Evolutionary conservation across 2,797 vertebrate species (phyloP).

Genomic region (Siniperca scherzeri): DNA sequence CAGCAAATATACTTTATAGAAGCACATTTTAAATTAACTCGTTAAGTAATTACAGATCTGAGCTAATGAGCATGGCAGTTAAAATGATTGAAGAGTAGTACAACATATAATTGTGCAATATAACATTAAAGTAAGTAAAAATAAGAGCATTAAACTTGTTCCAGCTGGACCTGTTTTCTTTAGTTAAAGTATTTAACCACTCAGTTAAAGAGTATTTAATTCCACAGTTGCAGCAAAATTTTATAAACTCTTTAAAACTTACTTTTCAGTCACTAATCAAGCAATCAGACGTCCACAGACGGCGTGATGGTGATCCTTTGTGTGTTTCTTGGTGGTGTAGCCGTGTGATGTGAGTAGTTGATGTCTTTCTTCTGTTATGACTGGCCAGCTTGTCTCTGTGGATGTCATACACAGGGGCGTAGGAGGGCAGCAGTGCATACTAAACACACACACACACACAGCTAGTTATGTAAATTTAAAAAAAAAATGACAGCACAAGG

Average conservation of each 20-base stretch:
- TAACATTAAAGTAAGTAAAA: not conserved
- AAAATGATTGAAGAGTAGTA: not conserved
- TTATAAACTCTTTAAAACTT: slow-evolving; percentile 25
- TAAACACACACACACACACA: slow-evolving; percentile 54
- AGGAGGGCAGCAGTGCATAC: slow-evolving; percentile 73
- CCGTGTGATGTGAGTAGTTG: slow-evolving; percentile 27
- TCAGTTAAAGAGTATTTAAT: too few relatives aligned
- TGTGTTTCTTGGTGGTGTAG: slow-evolving; percentile 14
- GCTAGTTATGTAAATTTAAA: slow-evolving; percentile 42
- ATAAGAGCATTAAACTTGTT: not conserved
- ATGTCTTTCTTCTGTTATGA: slow-evolving; percentile 63
- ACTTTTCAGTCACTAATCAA: slow-evolving; percentile 41
- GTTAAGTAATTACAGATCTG: not conserved
- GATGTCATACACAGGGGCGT: slow-evolving; percentile 65
- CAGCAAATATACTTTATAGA: not conserved
- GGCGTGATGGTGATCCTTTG: slow-evolving; percentile 4
- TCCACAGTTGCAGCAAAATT: not conserved
- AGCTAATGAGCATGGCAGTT: not conserved
- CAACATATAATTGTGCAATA: not conserved
- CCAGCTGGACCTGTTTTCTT: not conserved
- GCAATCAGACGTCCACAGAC: slow-evolving; percentile 10
- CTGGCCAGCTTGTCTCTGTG: slow-evolving; percentile 65
- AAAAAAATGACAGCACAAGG: slow-evolving; percentile 65
- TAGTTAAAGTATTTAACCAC: not conserved
- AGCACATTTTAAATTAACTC: not conserved